Evolutionary conservation across 1,140 invertebrate species (phyloP).

Genomic region (Octopus sinensis): DNA sequence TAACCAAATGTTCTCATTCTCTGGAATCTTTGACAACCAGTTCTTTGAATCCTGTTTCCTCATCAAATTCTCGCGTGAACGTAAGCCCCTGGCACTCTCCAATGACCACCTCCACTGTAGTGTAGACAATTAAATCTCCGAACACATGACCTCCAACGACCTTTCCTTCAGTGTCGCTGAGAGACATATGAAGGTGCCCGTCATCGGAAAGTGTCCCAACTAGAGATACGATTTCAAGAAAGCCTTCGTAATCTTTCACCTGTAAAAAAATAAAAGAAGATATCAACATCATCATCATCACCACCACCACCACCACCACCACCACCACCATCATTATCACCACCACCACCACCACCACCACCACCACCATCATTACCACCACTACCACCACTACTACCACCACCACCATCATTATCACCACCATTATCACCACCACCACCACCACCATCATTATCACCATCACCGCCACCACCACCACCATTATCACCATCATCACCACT

Average conservation of each 20-base stretch:
- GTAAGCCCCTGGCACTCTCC: conserved; percentile 45
- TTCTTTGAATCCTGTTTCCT: conserved; percentile 52
- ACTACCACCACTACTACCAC: neutral
- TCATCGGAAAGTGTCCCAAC: conserved; percentile 56
- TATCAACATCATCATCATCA: neutral
- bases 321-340: neutral
- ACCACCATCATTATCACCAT: neutral
- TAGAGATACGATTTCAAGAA: conserved; percentile 58
- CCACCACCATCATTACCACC: neutral
- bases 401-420: neutral
- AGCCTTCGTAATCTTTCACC: conserved; percentile 46
- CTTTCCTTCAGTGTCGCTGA: conserved; percentile 51
- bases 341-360: neutral
- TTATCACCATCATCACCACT: no score
- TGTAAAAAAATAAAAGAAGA: conserved; percentile 22
- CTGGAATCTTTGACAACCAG: conserved; percentile 36
- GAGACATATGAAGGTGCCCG: conserved; percentile 57
- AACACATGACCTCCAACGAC: conserved; percentile 59
- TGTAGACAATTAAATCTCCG: conserved; percentile 57
- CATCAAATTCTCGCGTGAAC: conserved; percentile 50
- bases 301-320: no score
- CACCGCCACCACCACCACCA: neutral
- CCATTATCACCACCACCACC: neutral
- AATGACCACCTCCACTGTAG: conserved; percentile 58
- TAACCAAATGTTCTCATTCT: no score